A percentile compares a stretch with the other conserved stretches of the same genome.
These are phyloP conservation scores for Eciton burchellii DNA, from an alignment of 1,140 invertebrate genomes.

Conservation along the genomic window DNA sequence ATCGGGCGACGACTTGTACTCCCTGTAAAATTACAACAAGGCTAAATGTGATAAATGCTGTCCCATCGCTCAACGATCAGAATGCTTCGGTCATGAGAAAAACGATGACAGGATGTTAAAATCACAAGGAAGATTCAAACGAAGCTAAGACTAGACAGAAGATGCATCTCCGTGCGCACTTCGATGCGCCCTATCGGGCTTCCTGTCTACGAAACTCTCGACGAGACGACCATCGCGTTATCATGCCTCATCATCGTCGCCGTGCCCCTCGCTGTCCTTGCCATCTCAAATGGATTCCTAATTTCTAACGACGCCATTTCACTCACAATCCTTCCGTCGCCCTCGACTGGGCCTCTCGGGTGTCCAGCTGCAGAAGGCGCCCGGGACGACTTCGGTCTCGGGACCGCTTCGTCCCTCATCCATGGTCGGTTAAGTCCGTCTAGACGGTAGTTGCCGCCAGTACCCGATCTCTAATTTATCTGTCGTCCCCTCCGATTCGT, in stretches of 20 bases:
- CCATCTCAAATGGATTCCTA: slow-evolving; percentile 44
- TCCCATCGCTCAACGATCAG: not conserved
- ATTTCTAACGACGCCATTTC: slow-evolving; percentile 53
- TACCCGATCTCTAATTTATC: slow-evolving; percentile 56
- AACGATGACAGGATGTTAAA: not conserved
- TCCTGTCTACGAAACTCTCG: not conserved
- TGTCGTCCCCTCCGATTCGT: not conserved
- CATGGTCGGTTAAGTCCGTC: slow-evolving; percentile 63
- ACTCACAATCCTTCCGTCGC: slow-evolving; percentile 8
- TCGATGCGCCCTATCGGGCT: not conserved
- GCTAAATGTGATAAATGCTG: not conserved
- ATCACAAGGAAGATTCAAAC: not conserved
- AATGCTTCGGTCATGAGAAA: not conserved
- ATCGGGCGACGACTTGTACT: slow-evolving; percentile 90
- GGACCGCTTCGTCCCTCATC: slow-evolving; percentile 36
- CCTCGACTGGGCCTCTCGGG: not conserved
- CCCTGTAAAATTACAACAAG: slow-evolving; percentile 86
- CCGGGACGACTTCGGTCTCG: not conserved
- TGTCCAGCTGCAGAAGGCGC: not conserved
- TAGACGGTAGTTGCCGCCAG: slow-evolving; percentile 27
- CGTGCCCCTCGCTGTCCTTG: not conserved
- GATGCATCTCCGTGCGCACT: not conserved
- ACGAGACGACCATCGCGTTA: not conserved
- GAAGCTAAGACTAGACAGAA: not conserved
- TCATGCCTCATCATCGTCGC: not conserved